Percentiles rank a stretch among this genome's conserved stretches.
These are phyloP conservation scores for Chelonus insularis DNA, from an alignment of 1,140 invertebrate genomes.

Conservation along the genomic window DNA sequence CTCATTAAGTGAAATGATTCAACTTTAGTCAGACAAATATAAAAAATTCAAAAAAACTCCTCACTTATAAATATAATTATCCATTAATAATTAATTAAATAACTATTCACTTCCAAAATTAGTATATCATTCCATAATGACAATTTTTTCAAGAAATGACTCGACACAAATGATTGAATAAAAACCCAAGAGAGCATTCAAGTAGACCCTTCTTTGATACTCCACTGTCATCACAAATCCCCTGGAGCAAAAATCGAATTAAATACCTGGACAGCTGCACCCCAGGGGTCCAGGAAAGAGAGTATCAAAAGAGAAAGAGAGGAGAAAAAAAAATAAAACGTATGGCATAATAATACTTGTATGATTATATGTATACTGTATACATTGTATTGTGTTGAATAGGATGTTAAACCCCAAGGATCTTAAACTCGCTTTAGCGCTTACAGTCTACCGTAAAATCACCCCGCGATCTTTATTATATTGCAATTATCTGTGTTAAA, in stretches of 20 bases:
- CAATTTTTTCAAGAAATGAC: background rate
- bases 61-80: no score
- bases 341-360: background rate
- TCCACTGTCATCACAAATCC: constrained; percentile 3
- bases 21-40: no score
- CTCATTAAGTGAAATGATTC: no score
- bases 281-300: constrained; percentile 34
- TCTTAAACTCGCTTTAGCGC: constrained; percentile 34
- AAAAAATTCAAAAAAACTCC: no score
- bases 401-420: background rate
- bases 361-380: background rate
- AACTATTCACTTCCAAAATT: no score
- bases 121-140: background rate
- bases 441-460: constrained; percentile 29
- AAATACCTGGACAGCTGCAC: constrained; percentile 55
- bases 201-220: background rate
- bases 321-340: background rate
- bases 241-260: constrained; percentile 41
- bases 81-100: no score
- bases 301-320: background rate
- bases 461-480: constrained; percentile 38
- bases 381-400: background rate
- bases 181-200: constrained; percentile 43
- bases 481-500: constrained; percentile 36
- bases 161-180: background rate